phyloP scores from a whole-genome alignment of 2,797 vertebrate species.

The Etheostoma nigrum region DNA sequence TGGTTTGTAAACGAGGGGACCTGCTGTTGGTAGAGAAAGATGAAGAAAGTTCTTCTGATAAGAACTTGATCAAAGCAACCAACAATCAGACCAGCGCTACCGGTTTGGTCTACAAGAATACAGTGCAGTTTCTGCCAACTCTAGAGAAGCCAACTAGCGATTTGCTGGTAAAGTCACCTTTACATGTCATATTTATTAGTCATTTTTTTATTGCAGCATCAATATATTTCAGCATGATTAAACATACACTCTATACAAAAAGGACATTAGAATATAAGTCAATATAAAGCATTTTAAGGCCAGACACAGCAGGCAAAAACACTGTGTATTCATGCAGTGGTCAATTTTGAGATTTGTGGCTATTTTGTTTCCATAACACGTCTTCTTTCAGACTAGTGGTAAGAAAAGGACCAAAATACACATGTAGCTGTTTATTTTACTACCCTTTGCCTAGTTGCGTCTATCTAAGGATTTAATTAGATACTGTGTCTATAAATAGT shows the following conservation, averaged over 20 bases:
- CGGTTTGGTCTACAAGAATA: constrained; percentile 83
- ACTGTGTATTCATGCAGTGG: too few species aligned
- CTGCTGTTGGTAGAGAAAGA: constrained; percentile 87
- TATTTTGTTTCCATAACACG: too few species aligned
- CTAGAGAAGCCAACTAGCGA: constrained; percentile 85
- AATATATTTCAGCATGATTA: not conserved
- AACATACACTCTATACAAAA: too few species aligned
- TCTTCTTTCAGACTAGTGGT: too few species aligned
- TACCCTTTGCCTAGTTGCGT: too few species aligned
- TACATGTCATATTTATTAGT: not conserved
- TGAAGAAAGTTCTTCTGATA: constrained; percentile 64
- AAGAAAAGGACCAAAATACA: too few species aligned
- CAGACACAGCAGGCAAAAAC: too few species aligned
- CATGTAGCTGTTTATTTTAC: too few species aligned
- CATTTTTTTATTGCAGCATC: not conserved
- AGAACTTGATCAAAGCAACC: constrained; percentile 82
- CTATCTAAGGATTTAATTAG: too few species aligned
- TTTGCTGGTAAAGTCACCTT: constrained; percentile 85
- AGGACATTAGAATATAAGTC: not conserved
- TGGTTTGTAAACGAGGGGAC: constrained; percentile 91
- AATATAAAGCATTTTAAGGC: too few species aligned
- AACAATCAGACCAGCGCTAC: constrained; percentile 87
- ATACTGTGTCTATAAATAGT: too few species aligned
- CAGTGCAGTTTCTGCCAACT: constrained; percentile 88
- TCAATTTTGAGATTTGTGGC: too few species aligned